phyloP scores from a whole-genome alignment of 2,888 invertebrate genomes.

The Drosophila colorata region DNA sequence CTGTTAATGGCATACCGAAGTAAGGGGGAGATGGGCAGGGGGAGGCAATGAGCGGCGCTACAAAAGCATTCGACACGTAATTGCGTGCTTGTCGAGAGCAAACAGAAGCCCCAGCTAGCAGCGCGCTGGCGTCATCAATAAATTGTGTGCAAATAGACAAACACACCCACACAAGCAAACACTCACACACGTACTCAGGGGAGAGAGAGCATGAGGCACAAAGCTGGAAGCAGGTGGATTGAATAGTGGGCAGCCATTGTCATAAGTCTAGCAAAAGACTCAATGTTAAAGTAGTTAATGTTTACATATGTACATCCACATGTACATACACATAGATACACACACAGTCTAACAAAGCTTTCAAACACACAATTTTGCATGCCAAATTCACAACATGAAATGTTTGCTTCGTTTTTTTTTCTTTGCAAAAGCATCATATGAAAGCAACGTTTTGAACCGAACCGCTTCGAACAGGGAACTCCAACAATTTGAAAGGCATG shows the following conservation, averaged over 20 bases:
- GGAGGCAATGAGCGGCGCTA: constrained; percentile 23
- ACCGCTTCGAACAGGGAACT: not conserved
- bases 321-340: not conserved
- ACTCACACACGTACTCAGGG: not conserved
- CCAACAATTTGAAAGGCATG: not conserved
- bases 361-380: constrained; percentile 8
- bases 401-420: not conserved
- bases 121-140: constrained; percentile 48
- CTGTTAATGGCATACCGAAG: not conserved
- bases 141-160: constrained; percentile 29
- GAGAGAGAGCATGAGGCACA: constrained; percentile 7
- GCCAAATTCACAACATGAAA: constrained; percentile 1
- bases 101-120: constrained; percentile 45
- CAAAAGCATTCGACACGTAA: constrained; percentile 42
- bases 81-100: constrained; percentile 56
- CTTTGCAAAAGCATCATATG: too few species aligned
- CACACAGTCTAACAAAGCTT: too few species aligned
- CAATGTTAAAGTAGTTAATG: constrained; percentile 12
- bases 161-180: constrained; percentile 17
- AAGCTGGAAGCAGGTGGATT: constrained; percentile 33
- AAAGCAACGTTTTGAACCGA: not conserved
- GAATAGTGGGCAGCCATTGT: constrained; percentile 35
- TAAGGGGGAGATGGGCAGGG: not conserved
- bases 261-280: constrained; percentile 7
- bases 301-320: not conserved